A percentile compares a stretch with the other conserved stretches of the same genome.
Conservation (phyloP, 1,140 invertebrate species). For the Contarinia nasturtii region DNA sequence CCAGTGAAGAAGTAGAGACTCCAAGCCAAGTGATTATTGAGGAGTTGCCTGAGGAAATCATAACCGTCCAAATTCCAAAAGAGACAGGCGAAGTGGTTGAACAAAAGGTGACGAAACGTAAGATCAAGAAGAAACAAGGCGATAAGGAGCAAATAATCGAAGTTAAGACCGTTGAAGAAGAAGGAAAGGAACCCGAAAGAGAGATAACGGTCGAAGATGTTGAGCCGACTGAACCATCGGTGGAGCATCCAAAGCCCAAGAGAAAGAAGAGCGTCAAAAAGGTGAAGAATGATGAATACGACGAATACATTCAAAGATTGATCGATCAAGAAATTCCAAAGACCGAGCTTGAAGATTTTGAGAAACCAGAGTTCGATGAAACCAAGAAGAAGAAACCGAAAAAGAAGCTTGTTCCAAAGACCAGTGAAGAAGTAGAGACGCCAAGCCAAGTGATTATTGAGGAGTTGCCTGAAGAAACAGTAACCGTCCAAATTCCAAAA, state of each 20-base stretch:
- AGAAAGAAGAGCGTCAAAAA: constrained; percentile 16
- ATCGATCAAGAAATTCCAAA: constrained; percentile 20
- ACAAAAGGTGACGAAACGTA: constrained; percentile 14
- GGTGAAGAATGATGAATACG: constrained; percentile 16
- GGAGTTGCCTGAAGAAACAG: constrained; percentile 4
- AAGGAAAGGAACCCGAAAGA: constrained; percentile 10
- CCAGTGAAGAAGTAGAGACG: too few species aligned
- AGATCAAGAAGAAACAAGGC: constrained; percentile 10
- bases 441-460: not conserved
- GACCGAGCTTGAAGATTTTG: constrained; percentile 8
- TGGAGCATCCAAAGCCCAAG: constrained; percentile 11
- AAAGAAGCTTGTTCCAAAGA: not conserved
- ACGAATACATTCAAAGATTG: constrained; percentile 18
- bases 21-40: not conserved
- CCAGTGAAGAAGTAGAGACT: constrained; percentile 3
- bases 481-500: constrained; percentile 2
- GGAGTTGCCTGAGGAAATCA: constrained; percentile 12
- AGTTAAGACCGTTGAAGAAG: constrained; percentile 15
- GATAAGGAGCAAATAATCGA: constrained; percentile 21
- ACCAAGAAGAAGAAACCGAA: not conserved
- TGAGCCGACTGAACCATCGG: constrained; percentile 14
- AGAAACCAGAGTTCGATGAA: constrained; percentile 4
- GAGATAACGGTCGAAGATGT: constrained; percentile 10
- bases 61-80: constrained; percentile 10
- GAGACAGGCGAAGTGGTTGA: constrained; percentile 6